phyloP scores from a whole-genome alignment of 2,888 invertebrate genomes.

The Aleiodes leptofemur region DNA sequence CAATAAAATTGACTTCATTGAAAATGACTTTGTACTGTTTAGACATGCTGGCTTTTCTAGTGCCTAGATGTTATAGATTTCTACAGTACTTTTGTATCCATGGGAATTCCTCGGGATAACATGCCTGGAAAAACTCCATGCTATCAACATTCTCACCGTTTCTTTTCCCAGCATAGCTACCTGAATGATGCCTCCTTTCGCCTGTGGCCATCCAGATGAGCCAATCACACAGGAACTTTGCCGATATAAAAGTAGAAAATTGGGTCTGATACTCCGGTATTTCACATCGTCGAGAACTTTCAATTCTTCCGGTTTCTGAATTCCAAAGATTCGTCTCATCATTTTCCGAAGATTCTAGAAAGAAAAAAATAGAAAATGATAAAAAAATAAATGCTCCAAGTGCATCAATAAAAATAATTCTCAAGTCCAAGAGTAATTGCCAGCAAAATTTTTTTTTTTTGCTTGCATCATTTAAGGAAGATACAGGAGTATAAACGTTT shows the following conservation, averaged over 20 bases:
- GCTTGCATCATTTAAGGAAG: neutral
- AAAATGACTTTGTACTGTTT: no score
- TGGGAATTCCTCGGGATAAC: constrained; percentile 32
- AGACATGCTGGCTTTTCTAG: constrained; percentile 54
- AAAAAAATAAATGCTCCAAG: constrained; percentile 7
- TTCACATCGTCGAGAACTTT: neutral
- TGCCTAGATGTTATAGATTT: constrained; percentile 58
- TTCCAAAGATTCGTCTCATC: constrained; percentile 28
- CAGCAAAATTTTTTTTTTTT: constrained; percentile 5
- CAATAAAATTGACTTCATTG: no score
- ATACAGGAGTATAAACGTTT: constrained; percentile 35
- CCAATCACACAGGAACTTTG: constrained; percentile 1
- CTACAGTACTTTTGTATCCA: constrained; percentile 42
- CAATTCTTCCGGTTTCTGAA: constrained; percentile 23
- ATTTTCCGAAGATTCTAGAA: neutral
- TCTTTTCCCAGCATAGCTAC: constrained; percentile 36
- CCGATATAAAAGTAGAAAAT: constrained; percentile 18
- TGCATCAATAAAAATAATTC: constrained; percentile 32
- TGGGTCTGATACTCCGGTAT: constrained; percentile 22
- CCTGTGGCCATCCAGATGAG: constrained; percentile 18
- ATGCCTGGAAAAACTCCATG: constrained; percentile 25
- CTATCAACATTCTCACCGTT: constrained; percentile 41
- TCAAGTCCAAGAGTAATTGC: neutral
- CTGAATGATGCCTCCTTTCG: constrained; percentile 38
- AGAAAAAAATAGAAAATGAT: neutral